Evolutionary conservation across 2,888 invertebrate species (phyloP).

Genomic region (Euzophera pinguis): DNA sequence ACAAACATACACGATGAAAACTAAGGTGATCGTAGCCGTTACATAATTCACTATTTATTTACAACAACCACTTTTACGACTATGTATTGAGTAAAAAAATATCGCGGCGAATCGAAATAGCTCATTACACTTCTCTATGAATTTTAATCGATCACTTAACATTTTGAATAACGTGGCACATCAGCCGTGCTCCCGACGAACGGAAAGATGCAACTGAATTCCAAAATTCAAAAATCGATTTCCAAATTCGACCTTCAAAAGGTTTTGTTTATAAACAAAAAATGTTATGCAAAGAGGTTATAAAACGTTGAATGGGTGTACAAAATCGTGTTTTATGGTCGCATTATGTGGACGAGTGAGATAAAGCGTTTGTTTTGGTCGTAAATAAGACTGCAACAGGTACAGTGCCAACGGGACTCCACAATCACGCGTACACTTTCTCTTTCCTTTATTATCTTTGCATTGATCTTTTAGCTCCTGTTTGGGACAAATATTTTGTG

Average conservation of each 20-base stretch:
- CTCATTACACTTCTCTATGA: slow-evolving; percentile 38
- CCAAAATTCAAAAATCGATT: slow-evolving; percentile 34
- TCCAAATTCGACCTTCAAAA: slow-evolving; percentile 65
- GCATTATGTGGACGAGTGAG: slow-evolving; percentile 72
- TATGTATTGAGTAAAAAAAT: slow-evolving; percentile 28
- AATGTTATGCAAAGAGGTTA: slow-evolving; percentile 71
- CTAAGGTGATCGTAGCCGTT: slow-evolving; percentile 35
- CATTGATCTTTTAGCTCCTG: slow-evolving; percentile 48
- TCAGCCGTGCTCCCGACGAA: slow-evolving; percentile 39
- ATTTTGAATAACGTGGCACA: slow-evolving; percentile 25
- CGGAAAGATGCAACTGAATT: slow-evolving; percentile 55
- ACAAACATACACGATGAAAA: slow-evolving; percentile 34
- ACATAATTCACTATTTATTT: slow-evolving; percentile 47
- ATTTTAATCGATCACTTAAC: slow-evolving; percentile 46
- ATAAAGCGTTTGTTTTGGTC: slow-evolving; percentile 79
- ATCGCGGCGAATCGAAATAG: slow-evolving; percentile 37
- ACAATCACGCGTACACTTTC: slow-evolving; percentile 72
- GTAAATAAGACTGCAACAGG: slow-evolving; percentile 79
- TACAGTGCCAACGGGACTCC: slow-evolving; percentile 70
- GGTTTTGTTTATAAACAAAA: slow-evolving; percentile 77
- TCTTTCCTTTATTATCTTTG: slow-evolving; percentile 69
- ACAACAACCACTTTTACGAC: slow-evolving; percentile 39
- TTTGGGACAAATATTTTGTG: slow-evolving; percentile 24
- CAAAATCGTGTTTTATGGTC: slow-evolving; percentile 72
- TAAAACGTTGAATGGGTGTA: slow-evolving; percentile 54